A percentile compares a stretch with the other conserved stretches of the same genome.
Conservation (phyloP, 2,113 vertebrate species). For the Syngnathus scovelli region DNA sequence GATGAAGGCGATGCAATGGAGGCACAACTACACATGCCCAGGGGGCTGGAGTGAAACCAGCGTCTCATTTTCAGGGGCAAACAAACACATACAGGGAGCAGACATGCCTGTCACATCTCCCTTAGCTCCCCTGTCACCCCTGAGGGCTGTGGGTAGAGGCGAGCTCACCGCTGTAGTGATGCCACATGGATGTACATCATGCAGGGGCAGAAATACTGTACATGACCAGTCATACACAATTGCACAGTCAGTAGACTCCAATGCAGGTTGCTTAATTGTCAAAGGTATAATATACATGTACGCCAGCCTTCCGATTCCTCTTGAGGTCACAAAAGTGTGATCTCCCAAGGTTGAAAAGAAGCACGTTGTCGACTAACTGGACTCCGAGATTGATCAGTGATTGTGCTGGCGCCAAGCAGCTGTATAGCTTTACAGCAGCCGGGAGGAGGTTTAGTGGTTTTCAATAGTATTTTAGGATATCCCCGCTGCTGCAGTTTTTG, state of each 20-base stretch:
- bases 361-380: slow-evolving; percentile 46
- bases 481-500: slow-evolving; percentile 62
- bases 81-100: slow-evolving; percentile 71
- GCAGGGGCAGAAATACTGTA: slow-evolving; percentile 27
- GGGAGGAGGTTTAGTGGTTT: slow-evolving; percentile 67
- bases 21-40: slow-evolving; percentile 66
- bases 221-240: slow-evolving; percentile 20
- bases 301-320: slow-evolving; percentile 8
- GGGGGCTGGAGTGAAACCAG: slow-evolving; percentile 58
- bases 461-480: slow-evolving; percentile 73
- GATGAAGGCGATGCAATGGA: slow-evolving; percentile 55
- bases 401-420: slow-evolving; percentile 59
- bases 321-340: slow-evolving; percentile 35
- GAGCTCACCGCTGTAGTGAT: slow-evolving; percentile 31
- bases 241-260: slow-evolving; percentile 7
- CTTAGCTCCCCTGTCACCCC: slow-evolving; percentile 63
- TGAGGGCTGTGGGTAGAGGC: slow-evolving; percentile 52
- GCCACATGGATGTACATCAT: slow-evolving; percentile 30
- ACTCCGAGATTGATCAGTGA: slow-evolving; percentile 66
- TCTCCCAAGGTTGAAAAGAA: slow-evolving; percentile 51
- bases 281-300: not conserved
- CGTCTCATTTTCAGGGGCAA: slow-evolving; percentile 70
- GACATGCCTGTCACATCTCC: slow-evolving; percentile 74
- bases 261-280: slow-evolving; percentile 18
- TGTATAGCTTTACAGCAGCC: slow-evolving; percentile 65